phyloP scores from a whole-genome alignment of 2,113 vertebrate genomes.

The Dicrurus megarhynchus region DNA sequence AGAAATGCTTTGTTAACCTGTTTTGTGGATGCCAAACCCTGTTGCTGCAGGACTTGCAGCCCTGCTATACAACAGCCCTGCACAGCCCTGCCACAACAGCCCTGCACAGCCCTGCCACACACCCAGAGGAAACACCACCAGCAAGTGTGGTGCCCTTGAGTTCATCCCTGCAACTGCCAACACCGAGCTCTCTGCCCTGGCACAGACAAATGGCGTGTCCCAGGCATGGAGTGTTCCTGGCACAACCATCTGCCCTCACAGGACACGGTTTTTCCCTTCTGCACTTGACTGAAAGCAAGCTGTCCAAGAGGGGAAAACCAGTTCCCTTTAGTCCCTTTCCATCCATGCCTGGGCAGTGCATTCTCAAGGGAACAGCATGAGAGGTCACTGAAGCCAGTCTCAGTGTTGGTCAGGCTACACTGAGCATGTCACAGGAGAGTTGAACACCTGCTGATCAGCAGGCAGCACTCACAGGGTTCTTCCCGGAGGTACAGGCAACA shows the following conservation, averaged over 20 bases:
- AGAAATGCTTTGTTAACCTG: not conserved
- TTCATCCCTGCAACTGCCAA: not conserved
- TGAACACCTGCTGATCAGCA: not conserved
- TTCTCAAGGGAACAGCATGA: rapidly evolving
- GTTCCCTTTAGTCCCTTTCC: not conserved
- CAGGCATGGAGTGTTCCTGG: not conserved
- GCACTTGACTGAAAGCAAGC: not conserved
- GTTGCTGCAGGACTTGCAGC: not conserved
- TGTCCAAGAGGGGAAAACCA: not conserved
- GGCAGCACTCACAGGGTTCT: not conserved
- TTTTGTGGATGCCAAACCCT: not conserved
- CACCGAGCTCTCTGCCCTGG: rapidly evolving
- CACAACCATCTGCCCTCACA: rapidly evolving
- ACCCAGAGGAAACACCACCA: not conserved
- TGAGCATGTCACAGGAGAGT: not conserved
- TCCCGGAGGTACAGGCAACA: not conserved
- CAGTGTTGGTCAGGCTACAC: not conserved
- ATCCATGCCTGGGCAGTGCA: rapidly evolving
- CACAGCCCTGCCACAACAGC: not conserved
- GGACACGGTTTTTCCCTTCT: not conserved
- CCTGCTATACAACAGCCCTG: not conserved
- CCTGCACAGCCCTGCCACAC: not conserved
- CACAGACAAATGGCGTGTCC: rapidly evolving
- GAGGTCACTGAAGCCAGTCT: not conserved
- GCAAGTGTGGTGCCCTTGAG: rapidly evolving